Evolutionary conservation across 2,113 vertebrate genomes (phyloP).

Genomic region (Engraulis encrasicolus): DNA sequence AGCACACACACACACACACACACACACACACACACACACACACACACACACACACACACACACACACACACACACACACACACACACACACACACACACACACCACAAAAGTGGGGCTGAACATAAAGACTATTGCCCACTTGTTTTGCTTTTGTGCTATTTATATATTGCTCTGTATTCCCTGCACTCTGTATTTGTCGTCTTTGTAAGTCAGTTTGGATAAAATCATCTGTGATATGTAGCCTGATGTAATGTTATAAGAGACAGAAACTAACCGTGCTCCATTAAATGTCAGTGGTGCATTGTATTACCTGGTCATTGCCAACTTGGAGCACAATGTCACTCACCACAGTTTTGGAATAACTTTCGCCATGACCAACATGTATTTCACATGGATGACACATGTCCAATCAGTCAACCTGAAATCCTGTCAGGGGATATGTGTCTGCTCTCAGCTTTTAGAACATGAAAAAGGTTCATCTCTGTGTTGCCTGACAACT

Average conservation of each 20-base stretch:
- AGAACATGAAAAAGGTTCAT: neutral
- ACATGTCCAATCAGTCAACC: neutral
- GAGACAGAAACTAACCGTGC: no score
- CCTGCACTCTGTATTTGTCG: no score
- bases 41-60: neutral
- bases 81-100: neutral
- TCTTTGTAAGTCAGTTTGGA: no score
- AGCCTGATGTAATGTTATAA: no score
- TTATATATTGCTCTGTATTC: no score
- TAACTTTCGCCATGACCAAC: no score
- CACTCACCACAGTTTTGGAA: no score
- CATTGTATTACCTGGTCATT: no score
- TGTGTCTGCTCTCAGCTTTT: slow-evolving; percentile 2
- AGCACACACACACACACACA: neutral
- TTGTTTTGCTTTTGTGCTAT: no score
- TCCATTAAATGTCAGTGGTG: no score
- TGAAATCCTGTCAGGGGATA: neutral
- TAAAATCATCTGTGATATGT: no score
- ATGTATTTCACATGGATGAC: neutral
- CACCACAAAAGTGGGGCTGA: neutral
- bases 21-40: neutral
- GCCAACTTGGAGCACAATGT: no score
- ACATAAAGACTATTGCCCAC: neutral
- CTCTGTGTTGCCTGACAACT: neutral
- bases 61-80: neutral